Conservation (phyloP, 37 sponge, comb jelly and placozoan species). For the Mnemiopsis leidyi region DNA sequence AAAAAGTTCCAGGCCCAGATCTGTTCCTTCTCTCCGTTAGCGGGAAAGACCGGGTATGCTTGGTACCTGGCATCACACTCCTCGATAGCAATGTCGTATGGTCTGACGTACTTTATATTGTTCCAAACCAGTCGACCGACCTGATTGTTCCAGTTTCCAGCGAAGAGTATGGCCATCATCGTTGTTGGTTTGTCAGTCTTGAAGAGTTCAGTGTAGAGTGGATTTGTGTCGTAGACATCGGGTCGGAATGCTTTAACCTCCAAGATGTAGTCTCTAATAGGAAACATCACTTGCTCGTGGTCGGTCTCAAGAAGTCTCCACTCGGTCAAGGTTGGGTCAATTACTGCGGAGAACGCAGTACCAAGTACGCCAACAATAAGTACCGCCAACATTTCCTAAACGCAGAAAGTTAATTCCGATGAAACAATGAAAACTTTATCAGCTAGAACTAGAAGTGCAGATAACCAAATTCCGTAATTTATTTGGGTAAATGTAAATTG, state of each 20-base stretch:
- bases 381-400: no score
- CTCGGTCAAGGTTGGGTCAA: not conserved
- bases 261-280: not conserved
- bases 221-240: not conserved
- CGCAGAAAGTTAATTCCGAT: no score
- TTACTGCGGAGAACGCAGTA: not conserved
- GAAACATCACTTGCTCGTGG: not conserved
- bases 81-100: not conserved
- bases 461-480: no score
- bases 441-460: no score
- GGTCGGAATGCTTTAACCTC: not conserved
- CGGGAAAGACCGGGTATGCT: not conserved
- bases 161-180: not conserved
- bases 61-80: not conserved
- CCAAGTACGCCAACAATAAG: not conserved
- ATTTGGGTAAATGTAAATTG: no score
- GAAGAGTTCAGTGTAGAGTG: not conserved
- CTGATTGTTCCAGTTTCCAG: not conserved
- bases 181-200: not conserved
- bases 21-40: not conserved
- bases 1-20: slow-evolving; percentile 19
- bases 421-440: no score
- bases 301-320: not conserved
- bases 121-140: not conserved
- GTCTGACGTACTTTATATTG: not conserved